Percentiles rank a stretch among this genome's conserved stretches.
Evolutionary conservation across 2,113 vertebrate species (phyloP).

Genomic region (Acanthochromis polyacanthus): DNA sequence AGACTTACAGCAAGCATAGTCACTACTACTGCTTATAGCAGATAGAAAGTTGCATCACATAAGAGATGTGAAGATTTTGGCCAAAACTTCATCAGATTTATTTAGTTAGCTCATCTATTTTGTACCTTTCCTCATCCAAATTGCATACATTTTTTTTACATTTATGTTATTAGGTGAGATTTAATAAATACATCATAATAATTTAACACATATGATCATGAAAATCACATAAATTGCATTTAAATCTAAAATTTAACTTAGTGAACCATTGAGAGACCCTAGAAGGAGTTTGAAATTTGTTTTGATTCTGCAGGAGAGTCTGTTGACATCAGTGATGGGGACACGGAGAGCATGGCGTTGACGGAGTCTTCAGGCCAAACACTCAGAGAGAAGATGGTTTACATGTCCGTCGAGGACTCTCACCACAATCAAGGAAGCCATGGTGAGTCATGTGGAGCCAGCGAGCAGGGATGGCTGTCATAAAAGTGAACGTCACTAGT

Average conservation of each 20-base stretch:
- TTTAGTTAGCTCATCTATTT: too few species aligned
- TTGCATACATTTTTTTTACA: too few species aligned
- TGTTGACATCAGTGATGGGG: slow-evolving; percentile 94
- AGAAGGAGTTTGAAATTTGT: neutral
- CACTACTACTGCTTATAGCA: too few species aligned
- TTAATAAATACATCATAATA: too few species aligned
- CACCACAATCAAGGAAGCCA: slow-evolving; percentile 94
- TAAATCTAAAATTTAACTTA: neutral
- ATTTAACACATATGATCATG: too few species aligned
- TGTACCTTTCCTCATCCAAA: too few species aligned
- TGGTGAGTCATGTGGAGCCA: slow-evolving; percentile 83
- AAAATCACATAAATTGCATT: neutral
- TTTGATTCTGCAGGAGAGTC: slow-evolving; percentile 87
- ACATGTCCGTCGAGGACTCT: slow-evolving; percentile 96
- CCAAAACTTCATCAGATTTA: too few species aligned
- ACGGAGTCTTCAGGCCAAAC: slow-evolving; percentile 90
- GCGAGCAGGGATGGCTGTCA: slow-evolving; percentile 5
- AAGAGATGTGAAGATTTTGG: too few species aligned
- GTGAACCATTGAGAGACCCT: neutral
- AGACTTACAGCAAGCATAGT: too few species aligned
- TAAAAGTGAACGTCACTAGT: slow-evolving; percentile 43
- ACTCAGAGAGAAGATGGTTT: slow-evolving; percentile 97
- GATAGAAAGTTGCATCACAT: too few species aligned
- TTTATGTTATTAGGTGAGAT: too few species aligned
- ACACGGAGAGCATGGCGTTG: slow-evolving; percentile 89